These are phyloP conservation scores for Apis florea DNA, from an alignment of 1,140 invertebrate species.

Conservation along the genomic window DNA sequence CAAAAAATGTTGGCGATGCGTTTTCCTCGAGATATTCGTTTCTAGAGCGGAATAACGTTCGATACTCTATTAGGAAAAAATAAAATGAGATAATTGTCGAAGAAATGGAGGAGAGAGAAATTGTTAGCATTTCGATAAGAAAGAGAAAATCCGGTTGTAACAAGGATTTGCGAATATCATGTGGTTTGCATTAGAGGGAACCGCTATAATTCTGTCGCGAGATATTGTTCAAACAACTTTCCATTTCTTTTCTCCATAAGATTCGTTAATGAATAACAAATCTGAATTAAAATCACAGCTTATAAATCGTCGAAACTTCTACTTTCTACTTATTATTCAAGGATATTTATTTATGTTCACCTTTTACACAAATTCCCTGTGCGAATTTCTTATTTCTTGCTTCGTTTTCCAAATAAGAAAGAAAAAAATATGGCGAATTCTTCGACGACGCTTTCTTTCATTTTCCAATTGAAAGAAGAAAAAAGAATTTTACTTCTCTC, in stretches of 20 bases:
- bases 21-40: slow-evolving; percentile 13
- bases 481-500: too few relatives aligned
- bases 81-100: slow-evolving; percentile 3
- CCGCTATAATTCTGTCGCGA: slow-evolving; percentile 42
- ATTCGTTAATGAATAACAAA: slow-evolving; percentile 3
- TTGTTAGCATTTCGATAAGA: neutral
- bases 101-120: slow-evolving; percentile 37
- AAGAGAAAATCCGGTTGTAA: neutral
- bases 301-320: too few relatives aligned
- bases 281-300: slow-evolving; percentile 15
- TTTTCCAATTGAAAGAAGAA: too few relatives aligned
- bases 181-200: slow-evolving; percentile 23
- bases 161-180: neutral
- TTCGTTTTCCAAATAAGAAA: too few relatives aligned
- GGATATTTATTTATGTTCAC: too few relatives aligned
- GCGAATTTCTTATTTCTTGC: too few relatives aligned
- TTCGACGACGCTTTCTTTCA: too few relatives aligned
- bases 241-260: neutral
- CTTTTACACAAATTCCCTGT: too few relatives aligned
- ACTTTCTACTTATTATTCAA: too few relatives aligned
- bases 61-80: neutral
- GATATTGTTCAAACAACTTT: slow-evolving; percentile 35
- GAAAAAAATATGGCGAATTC: too few relatives aligned
- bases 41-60: slow-evolving; percentile 44
- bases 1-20: neutral